Conservation (phyloP, 92 coral and sea anemone genomes). For the Zoanthus sansibaricus region DNA sequence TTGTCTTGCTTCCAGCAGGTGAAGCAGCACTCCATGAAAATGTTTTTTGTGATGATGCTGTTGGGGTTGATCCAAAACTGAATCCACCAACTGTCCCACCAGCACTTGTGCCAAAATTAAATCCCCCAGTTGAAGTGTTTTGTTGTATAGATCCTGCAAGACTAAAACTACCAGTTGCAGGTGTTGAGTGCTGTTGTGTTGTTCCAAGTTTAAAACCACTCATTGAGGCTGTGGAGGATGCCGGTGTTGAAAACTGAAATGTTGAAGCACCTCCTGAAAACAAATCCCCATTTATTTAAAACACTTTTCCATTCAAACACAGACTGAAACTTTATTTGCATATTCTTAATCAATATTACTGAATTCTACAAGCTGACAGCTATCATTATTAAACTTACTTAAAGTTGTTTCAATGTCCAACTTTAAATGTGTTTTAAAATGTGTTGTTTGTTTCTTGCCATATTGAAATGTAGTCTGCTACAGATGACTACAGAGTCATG, state of each 20-base stretch:
- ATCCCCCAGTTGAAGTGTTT: slow-evolving; percentile 43
- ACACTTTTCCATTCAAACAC: too few species aligned
- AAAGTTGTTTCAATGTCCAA: too few species aligned
- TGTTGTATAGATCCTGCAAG: slow-evolving; percentile 30
- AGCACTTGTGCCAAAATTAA: slow-evolving; percentile 37
- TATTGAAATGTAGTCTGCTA: too few species aligned
- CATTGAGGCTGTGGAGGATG: slow-evolving; percentile 38
- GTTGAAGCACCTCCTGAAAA: neutral
- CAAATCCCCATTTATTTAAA: neutral
- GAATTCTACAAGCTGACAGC: too few species aligned
- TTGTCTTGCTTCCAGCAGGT: slow-evolving; percentile 19
- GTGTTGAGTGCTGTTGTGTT: slow-evolving; percentile 40
- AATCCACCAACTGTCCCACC: slow-evolving; percentile 26
- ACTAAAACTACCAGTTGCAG: slow-evolving; percentile 54
- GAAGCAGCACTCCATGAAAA: slow-evolving; percentile 20
- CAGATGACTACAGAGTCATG: too few species aligned
- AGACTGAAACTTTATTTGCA: too few species aligned
- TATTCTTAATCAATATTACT: too few species aligned
- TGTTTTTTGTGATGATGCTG: slow-evolving; percentile 33
- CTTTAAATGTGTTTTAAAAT: too few species aligned
- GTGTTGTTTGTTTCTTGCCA: too few species aligned
- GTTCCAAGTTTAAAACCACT: slow-evolving; percentile 33
- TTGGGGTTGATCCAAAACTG: neutral
- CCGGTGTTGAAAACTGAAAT: slow-evolving; percentile 35
- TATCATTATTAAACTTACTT: too few species aligned